Evolutionary conservation across 1,140 invertebrate species (phyloP), one percentile per base, ranked within the genome.

Genomic region (Galleria mellonella): DNA sequence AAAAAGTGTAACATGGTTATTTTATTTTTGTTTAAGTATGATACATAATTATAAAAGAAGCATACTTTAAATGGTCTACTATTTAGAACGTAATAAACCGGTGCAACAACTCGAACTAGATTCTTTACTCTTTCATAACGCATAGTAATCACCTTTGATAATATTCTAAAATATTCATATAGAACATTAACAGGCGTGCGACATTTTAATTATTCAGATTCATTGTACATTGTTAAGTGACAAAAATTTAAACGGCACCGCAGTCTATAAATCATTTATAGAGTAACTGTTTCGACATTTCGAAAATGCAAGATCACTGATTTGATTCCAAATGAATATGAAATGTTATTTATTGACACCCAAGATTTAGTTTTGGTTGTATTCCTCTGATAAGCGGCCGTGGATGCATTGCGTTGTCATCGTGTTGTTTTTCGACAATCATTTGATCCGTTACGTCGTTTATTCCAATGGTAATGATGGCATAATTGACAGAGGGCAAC

Each of bases 401-500:
- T 29, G 40, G 51, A 40, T 35, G 49, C 52, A 13, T 50, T 51
- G 60, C 52, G 50, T 63, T 68, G 67, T 69, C 62, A 67, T 70
- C 58, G 48, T 72, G 58, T 65, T 69, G 61, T 74, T 67, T 79
- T 73, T 78, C 48, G 54, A 75, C 57, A 67, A 67, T 66, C 72
- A 68, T 72, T 69, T 64, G 73, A 83, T 75, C 67, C 66, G 69
- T 75, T 78, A 72, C 65, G 62, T 72, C 69, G 68, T 83, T 83
- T 83, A 83, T 81, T 73, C 82, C 61, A 71, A 82, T 82, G 75
- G 66, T 83, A 83, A 85, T 83, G 78, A 85, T 81, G 72, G 77
- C 64, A 81, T 84, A 85, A 85, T 83, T 85, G 82, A 85, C 78
- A 83, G 72, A 78, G 72, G 67, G 65, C 78, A 79, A 74, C 81